Conservation (phyloP, 2,797 vertebrate genomes). For the Geotrypetes seraphini region DNA sequence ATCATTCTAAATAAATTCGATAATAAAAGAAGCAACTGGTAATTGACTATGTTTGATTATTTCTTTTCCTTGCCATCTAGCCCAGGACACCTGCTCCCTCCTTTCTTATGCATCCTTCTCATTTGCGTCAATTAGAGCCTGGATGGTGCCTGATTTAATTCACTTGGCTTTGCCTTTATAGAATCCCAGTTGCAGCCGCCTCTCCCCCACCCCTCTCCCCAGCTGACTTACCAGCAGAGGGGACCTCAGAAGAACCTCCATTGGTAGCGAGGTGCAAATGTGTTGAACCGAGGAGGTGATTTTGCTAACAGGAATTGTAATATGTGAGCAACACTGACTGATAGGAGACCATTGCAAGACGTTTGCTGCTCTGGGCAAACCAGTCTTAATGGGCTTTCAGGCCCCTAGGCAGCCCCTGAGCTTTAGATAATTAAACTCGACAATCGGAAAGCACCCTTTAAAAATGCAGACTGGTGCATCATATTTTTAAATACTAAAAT, state of each 20-base stretch:
- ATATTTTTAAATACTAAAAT: no score
- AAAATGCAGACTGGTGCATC: no score
- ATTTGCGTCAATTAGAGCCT: constrained; percentile 58
- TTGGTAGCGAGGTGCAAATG: no score
- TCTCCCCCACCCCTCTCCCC: not conserved
- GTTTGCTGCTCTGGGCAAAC: no score
- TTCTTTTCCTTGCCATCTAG: constrained; percentile 32
- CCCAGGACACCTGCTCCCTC: constrained; percentile 43
- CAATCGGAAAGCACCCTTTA: no score
- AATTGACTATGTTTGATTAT: constrained; percentile 18
- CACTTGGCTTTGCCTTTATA: constrained; percentile 39
- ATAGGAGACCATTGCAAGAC: no score
- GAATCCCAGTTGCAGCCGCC: constrained; percentile 9
- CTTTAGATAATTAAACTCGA: no score
- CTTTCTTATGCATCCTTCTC: constrained; percentile 40
- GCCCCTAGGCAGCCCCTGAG: no score
- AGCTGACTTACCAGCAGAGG: not conserved
- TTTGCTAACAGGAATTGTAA: no score
- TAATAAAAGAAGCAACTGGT: constrained; percentile 7
- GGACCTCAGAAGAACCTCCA: constrained; percentile 1
- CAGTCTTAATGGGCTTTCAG: no score
- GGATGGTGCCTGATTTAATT: constrained; percentile 48
- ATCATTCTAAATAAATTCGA: constrained; percentile 4
- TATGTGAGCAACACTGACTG: no score
- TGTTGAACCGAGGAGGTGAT: no score